A percentile compares a stretch with the other conserved stretches of the same genome.
Evolutionary conservation across 1,140 invertebrate genomes (phyloP).

Genomic region (Zaprionus camerounensis): DNA sequence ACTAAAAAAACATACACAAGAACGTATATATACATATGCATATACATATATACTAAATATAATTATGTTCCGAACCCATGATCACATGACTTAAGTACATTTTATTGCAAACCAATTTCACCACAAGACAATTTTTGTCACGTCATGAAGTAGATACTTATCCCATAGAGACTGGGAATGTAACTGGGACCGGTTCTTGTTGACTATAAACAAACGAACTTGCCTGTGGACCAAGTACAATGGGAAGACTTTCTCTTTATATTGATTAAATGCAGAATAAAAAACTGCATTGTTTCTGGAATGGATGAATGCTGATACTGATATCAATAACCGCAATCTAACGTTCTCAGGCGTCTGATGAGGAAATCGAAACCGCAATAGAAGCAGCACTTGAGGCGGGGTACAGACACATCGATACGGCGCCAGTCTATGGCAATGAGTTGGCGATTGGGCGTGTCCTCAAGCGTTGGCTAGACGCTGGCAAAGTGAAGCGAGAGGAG

Average conservation of each 20-base stretch:
- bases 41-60: not conserved
- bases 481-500: conserved; percentile 90
- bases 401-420: conserved; percentile 91
- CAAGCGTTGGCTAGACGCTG: conserved; percentile 89
- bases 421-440: conserved; percentile 93
- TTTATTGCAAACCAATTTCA: not conserved
- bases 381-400: conserved; percentile 87
- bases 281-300: not conserved
- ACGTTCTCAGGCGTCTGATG: conserved; percentile 86
- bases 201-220: conserved; percentile 25
- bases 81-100: not conserved
- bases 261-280: conserved; percentile 11
- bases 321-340: conserved; percentile 56
- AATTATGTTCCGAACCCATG: not conserved
- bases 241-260: conserved; percentile 29
- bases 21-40: not conserved
- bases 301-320: conserved; percentile 2
- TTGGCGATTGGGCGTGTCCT: conserved; percentile 90
- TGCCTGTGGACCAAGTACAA: conserved; percentile 14
- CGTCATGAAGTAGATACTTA: conserved; percentile 13
- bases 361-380: conserved; percentile 89
- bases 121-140: not conserved
- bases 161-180: not conserved
- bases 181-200: conserved; percentile 30
- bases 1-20: not conserved